Conservation (phyloP, 1,140 invertebrate species). For the Microplitis demolitor region DNA sequence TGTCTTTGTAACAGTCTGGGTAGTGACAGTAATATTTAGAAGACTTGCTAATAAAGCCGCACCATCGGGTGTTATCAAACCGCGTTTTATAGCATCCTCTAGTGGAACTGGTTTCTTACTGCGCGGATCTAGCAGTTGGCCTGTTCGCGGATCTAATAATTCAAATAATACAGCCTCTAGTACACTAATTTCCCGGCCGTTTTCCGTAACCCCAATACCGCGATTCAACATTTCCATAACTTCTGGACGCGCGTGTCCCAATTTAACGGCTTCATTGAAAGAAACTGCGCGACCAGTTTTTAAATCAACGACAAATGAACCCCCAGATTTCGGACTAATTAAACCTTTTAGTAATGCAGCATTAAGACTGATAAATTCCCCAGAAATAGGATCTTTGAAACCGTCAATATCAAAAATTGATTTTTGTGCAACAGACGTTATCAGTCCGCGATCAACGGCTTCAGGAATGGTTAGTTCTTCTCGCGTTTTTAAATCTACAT, state of each 20-base stretch:
- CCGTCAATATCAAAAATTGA: conserved; percentile 92
- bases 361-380: conserved; percentile 86
- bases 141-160: conserved; percentile 83
- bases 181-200: conserved; percentile 77
- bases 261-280: conserved; percentile 71
- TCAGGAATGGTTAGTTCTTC: conserved; percentile 76
- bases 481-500: conserved; percentile 72
- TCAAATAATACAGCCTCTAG: conserved; percentile 84
- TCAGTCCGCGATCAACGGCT: conserved; percentile 84
- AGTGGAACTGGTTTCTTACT: conserved; percentile 79
- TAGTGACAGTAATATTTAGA: conserved; percentile 82
- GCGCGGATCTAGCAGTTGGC: conserved; percentile 80
- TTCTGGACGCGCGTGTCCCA: conserved; percentile 73
- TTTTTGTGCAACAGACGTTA: conserved; percentile 85
- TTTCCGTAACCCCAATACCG: conserved; percentile 79
- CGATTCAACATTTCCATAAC: conserved; percentile 84
- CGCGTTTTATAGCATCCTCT: conserved; percentile 82
- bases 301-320: conserved; percentile 74
- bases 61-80: conserved; percentile 84
- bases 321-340: conserved; percentile 73
- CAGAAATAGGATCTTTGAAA: conserved; percentile 82
- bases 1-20: conserved; percentile 82
- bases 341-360: conserved; percentile 80
- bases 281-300: conserved; percentile 76
- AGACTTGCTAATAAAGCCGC: conserved; percentile 82